Evolutionary conservation across 2,888 invertebrate species (phyloP).

Genomic region (Orchesella flavescens): DNA sequence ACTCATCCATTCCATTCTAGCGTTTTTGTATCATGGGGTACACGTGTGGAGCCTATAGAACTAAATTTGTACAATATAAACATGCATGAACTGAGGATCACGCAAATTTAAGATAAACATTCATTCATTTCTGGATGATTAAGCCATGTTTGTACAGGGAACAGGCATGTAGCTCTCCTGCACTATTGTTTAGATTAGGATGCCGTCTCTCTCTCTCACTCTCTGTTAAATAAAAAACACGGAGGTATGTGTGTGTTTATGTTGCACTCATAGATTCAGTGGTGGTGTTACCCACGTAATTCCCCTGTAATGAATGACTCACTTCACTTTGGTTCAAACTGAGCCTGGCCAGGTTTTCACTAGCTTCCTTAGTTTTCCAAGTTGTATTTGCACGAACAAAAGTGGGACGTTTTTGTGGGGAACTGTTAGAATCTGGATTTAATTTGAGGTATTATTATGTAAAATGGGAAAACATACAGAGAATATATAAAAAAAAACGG

Average conservation of each 20-base stretch:
- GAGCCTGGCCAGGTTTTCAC: too few species aligned
- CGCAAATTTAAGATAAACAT: slow-evolving; percentile 66
- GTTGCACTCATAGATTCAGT: background rate
- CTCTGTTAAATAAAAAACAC: background rate
- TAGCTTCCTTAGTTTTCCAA: too few species aligned
- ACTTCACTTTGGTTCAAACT: background rate
- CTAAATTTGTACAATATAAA: slow-evolving; percentile 42
- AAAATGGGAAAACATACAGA: too few species aligned
- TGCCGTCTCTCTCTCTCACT: background rate
- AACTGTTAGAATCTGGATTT: too few species aligned
- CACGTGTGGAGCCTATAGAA: slow-evolving; percentile 20
- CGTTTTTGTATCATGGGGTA: background rate
- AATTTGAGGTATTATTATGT: too few species aligned
- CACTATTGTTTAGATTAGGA: background rate
- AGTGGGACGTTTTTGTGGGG: too few species aligned
- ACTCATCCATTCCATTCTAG: slow-evolving; percentile 27
- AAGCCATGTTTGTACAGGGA: slow-evolving; percentile 55
- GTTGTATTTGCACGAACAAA: too few species aligned
- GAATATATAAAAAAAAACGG: too few species aligned
- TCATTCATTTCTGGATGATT: slow-evolving; percentile 58
- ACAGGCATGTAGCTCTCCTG: background rate
- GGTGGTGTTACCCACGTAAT: background rate
- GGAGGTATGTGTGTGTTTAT: too few species aligned
- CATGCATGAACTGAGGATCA: slow-evolving; percentile 49
- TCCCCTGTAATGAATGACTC: background rate